phyloP scores from a whole-genome alignment of 2,888 invertebrate genomes.

The Orchesella flavescens region DNA sequence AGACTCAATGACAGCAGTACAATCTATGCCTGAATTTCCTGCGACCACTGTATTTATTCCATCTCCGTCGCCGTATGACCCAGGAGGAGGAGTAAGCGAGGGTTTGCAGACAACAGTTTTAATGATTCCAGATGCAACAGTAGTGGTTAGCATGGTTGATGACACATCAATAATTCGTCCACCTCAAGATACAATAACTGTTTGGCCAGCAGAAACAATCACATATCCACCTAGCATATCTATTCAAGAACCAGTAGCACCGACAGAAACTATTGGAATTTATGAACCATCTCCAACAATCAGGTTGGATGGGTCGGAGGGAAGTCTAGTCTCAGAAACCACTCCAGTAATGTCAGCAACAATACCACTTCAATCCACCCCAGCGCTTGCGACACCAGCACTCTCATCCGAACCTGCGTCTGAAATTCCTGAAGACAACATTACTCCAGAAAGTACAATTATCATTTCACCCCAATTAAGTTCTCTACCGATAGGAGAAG shows the following conservation, averaged over 20 bases:
- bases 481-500: neutral
- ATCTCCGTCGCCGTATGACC: slow-evolving; percentile 51
- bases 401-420: neutral
- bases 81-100: slow-evolving; percentile 43
- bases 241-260: neutral
- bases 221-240: neutral
- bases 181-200: too few species aligned
- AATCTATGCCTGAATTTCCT: neutral
- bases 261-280: neutral
- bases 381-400: neutral
- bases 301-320: slow-evolving; percentile 39
- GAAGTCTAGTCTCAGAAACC: neutral
- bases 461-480: neutral
- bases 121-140: neutral
- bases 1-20: neutral
- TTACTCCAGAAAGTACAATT: slow-evolving; percentile 21
- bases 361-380: slow-evolving; percentile 2
- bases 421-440: neutral
- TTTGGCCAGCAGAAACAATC: too few species aligned
- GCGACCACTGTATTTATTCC: slow-evolving; percentile 7
- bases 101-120: slow-evolving; percentile 7
- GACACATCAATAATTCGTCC: neutral
- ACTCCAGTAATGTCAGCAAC: neutral
- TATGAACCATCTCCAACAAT: slow-evolving; percentile 40
- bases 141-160: neutral